phyloP scores from a whole-genome alignment of 2,113 vertebrate genomes.

The Oreocharis arfaki region DNA sequence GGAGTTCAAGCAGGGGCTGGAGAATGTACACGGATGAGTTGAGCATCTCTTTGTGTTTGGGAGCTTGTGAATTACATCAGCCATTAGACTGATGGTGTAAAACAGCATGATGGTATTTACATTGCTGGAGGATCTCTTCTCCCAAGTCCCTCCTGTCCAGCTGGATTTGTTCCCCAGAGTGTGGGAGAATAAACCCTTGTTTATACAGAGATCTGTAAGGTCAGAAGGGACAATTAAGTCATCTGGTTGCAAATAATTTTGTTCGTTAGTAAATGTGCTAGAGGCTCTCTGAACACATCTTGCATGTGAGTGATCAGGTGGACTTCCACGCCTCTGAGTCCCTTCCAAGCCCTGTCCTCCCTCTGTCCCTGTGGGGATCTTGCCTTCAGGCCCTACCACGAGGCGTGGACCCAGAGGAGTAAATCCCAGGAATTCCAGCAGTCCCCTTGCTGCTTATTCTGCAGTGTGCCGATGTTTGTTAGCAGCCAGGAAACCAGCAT shows the following conservation, averaged over 20 bases:
- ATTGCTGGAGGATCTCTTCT: background rate
- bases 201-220: conserved; percentile 20
- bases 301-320: background rate
- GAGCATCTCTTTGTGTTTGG: background rate
- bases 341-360: background rate
- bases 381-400: background rate
- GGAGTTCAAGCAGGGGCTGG: background rate
- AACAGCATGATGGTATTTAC: background rate
- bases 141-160: background rate
- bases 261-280: background rate
- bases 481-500: conserved; percentile 37
- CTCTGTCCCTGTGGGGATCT: background rate
- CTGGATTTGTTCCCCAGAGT: conserved; percentile 16
- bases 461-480: background rate
- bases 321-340: background rate
- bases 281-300: background rate
- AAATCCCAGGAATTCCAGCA: background rate
- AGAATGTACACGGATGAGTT: background rate
- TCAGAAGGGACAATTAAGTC: conserved; percentile 26
- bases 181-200: conserved; percentile 18
- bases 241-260: background rate
- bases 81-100: background rate
- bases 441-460: background rate
- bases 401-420: background rate
- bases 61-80: background rate